Evolutionary conservation across 2,113 vertebrate genomes (phyloP).

Genomic region (Coturnix japonica): DNA sequence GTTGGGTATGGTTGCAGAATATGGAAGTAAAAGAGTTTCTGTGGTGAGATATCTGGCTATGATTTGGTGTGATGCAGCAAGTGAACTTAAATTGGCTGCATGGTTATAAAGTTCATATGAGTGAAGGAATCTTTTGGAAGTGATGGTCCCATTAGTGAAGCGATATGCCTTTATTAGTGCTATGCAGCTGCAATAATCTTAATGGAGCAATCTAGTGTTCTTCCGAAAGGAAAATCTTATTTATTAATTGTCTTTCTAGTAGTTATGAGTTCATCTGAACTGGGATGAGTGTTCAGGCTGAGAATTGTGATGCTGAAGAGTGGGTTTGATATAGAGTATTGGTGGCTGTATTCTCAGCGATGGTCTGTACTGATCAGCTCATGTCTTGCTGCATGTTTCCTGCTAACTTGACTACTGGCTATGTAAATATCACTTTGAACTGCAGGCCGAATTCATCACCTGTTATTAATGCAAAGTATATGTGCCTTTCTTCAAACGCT

Average conservation of each 20-base stretch:
- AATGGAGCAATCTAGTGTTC: constrained; percentile 58
- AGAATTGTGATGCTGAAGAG: neutral
- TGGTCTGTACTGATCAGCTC: accelerated
- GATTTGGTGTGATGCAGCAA: neutral
- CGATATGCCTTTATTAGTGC: constrained; percentile 41
- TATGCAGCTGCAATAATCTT: constrained; percentile 59
- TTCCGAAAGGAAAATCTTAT: constrained; percentile 68
- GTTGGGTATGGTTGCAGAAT: neutral
- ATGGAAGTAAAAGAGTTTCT: neutral
- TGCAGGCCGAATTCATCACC: neutral
- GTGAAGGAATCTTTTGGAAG: constrained; percentile 51
- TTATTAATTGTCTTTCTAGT: constrained; percentile 68
- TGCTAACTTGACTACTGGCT: neutral
- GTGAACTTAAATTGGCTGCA: constrained; percentile 25
- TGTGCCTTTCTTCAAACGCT: neutral
- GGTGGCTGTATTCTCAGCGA: neutral
- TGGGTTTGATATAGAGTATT: neutral
- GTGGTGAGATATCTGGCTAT: neutral
- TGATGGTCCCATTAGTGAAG: constrained; percentile 35
- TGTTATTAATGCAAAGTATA: neutral
- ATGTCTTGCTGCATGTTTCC: neutral
- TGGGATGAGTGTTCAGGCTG: neutral
- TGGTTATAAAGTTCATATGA: constrained; percentile 36
- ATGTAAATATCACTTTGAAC: neutral
- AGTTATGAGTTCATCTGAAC: constrained; percentile 60